Evolutionary conservation across 2,797 vertebrate genomes (phyloP).

Genomic region (Labroides dimidiatus): DNA sequence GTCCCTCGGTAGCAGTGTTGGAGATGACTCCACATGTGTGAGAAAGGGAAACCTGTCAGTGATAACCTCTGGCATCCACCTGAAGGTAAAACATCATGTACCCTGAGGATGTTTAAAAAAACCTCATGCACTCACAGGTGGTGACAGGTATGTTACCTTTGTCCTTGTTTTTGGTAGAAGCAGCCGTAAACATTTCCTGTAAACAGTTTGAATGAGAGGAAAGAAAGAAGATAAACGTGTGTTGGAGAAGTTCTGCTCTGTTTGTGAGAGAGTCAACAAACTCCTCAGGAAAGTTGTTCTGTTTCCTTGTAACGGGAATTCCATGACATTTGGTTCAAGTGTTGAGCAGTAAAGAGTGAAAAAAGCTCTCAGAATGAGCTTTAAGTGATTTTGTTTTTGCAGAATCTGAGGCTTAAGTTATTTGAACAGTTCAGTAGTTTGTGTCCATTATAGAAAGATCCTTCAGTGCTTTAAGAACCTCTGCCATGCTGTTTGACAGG

Average conservation of each 20-base stretch:
- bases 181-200: neutral
- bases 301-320: neutral
- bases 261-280: neutral
- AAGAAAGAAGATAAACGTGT: conserved; percentile 4
- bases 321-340: neutral
- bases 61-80: neutral
- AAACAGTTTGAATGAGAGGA: neutral
- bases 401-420: neutral
- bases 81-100: conserved; percentile 25
- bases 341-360: neutral
- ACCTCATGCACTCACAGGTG: conserved; percentile 2
- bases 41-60: neutral
- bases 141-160: conserved; percentile 27
- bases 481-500: neutral
- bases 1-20: neutral
- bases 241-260: neutral
- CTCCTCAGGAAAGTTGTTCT: neutral
- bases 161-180: neutral
- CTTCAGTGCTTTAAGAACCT: neutral
- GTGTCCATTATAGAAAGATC: neutral
- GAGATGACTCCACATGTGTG: neutral
- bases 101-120: conserved; percentile 17
- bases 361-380: neutral
- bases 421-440: neutral
- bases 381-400: neutral